Evolutionary conservation across 2,888 invertebrate genomes (phyloP).

Genomic region (Acleris emargana): DNA sequence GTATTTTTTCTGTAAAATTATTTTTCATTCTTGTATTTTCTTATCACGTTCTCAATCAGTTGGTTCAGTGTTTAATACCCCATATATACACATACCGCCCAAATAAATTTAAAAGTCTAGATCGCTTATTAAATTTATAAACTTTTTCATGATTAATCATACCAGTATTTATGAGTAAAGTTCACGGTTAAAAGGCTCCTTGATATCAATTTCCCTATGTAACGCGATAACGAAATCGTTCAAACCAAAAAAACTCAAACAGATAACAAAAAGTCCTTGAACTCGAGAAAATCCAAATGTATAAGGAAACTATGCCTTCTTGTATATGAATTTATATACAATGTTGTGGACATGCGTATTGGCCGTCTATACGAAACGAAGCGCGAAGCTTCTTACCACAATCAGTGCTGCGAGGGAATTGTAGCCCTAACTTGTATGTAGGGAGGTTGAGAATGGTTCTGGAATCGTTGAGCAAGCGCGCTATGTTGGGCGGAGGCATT

Average conservation of each 20-base stretch:
- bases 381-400: conserved; percentile 76
- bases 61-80: no score
- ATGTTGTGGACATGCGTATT: conserved; percentile 82
- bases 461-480: conserved; percentile 73
- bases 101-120: neutral
- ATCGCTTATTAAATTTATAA: neutral
- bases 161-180: conserved; percentile 17
- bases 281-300: conserved; percentile 79
- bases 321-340: conserved; percentile 73
- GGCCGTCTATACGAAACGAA: conserved; percentile 76
- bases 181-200: conserved; percentile 17
- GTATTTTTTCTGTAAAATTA: no score
- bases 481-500: conserved; percentile 82
- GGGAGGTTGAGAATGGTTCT: conserved; percentile 51
- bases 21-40: no score
- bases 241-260: conserved; percentile 63
- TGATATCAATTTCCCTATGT: conserved; percentile 45
- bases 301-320: conserved; percentile 78
- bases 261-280: conserved; percentile 79
- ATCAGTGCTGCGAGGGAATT: conserved; percentile 47
- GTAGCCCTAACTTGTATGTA: conserved; percentile 47
- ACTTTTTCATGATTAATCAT: conserved; percentile 26
- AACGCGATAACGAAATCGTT: conserved; percentile 54
- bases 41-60: no score
- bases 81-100: no score